Evolutionary conservation across 2,113 vertebrate species (phyloP), one percentile per base, ranked within the genome.

Genomic region (Octodon degus): DNA sequence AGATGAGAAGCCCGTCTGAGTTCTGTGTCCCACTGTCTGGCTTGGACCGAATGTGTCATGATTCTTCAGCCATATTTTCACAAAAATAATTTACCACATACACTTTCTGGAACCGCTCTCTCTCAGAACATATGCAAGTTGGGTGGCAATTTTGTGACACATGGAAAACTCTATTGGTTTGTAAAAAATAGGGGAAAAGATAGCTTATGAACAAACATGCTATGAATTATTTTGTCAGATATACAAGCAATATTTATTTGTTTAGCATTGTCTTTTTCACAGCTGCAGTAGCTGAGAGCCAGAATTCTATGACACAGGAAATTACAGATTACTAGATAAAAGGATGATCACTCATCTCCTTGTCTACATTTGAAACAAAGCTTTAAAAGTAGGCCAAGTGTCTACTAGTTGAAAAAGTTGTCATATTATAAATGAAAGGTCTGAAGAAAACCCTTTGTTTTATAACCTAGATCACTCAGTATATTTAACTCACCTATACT

Each of bases 261-360:
- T 53, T 90, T 74, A 68, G 77, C 50, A 10, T 3, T 17, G 65
- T 86, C 81, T 74, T 37, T 74, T 76, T 50, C 12, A 58, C 40
- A 63, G n/a, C 37, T 77, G 20, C 83, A 47, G 37, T 83, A 60
- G 13, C 27, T 68, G 77, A 77, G 76, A 91, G 25, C 67, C 83
- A 87, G 67, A 91, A 77, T 67, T 67, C 37, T 60, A 25, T 83
- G 68, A 67, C 76, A 58, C 37, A 62, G 58, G 83, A 94, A 94
- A 91, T 94, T 68, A 91, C 2, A 91, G 68, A 84, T 91, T 88
- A 27, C 34, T n/a, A 53, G 83, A 84, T 62, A 91, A 91, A 87
- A 37, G 34, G 10, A 7, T 81, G 76, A 6, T 76, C 47, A 25
- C 70, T 25, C 16, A 40, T 53, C 37, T 34, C 47, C 47, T 67